These are phyloP conservation scores for Myopa tessellatipennis DNA, from an alignment of 2,888 invertebrate species.

Conservation along the genomic window DNA sequence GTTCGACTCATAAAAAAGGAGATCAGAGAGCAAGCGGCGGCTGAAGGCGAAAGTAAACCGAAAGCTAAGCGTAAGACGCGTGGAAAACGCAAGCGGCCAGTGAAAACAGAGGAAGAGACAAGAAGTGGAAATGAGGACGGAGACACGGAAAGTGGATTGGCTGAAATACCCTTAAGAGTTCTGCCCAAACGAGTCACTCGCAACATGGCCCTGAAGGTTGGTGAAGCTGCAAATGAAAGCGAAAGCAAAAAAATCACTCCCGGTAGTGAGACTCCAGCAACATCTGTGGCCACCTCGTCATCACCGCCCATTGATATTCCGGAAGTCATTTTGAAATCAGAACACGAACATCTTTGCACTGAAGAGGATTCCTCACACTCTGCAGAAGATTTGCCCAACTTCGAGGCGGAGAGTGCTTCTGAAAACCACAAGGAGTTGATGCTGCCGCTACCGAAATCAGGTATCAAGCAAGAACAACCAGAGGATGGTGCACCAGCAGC, in stretches of 20 bases:
- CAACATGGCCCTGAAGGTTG: constrained; percentile 44
- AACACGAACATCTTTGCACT: constrained; percentile 37
- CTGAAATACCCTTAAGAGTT: not conserved
- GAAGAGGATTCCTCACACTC: constrained; percentile 51
- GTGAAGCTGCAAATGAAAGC: not conserved
- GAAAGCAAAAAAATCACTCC: not conserved
- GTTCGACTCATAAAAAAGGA: not conserved
- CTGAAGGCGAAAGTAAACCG: not conserved
- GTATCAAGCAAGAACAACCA: constrained; percentile 52
- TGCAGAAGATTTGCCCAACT: constrained; percentile 58
- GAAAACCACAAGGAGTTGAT: constrained; percentile 43
- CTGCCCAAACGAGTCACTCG: constrained; percentile 48
- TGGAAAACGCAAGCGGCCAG: constrained; percentile 14
- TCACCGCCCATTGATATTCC: not conserved
- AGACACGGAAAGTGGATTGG: not conserved
- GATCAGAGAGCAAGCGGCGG: not conserved
- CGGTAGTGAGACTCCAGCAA: not conserved
- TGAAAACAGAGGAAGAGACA: constrained; percentile 27
- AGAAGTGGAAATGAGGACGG: constrained; percentile 19
- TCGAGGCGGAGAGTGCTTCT: constrained; percentile 54
- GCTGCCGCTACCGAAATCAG: constrained; percentile 48
- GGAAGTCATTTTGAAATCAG: not conserved
- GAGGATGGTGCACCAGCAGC: constrained; percentile 45
- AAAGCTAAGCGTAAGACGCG: not conserved
- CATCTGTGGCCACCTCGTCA: not conserved